phyloP scores from a whole-genome alignment of 2,888 invertebrate genomes.

The Brenthis hecate region DNA sequence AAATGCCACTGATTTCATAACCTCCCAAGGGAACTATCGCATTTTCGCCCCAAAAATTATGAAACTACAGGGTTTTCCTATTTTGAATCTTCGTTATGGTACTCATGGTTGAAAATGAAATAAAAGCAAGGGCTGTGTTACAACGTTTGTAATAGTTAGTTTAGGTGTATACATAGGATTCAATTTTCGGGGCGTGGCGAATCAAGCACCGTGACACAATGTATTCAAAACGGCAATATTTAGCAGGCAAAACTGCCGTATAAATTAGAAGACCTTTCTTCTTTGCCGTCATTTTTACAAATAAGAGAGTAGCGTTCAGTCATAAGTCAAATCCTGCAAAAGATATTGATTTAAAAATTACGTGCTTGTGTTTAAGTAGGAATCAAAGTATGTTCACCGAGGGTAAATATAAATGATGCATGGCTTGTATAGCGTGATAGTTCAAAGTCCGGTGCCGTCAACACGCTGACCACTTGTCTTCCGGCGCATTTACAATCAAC shows the following conservation, averaged over 20 bases:
- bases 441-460: slow-evolving; percentile 73
- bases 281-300: slow-evolving; percentile 61
- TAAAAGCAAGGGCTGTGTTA: slow-evolving; percentile 42
- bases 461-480: slow-evolving; percentile 56
- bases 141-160: slow-evolving; percentile 58
- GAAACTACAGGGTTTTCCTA: slow-evolving; percentile 40
- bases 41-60: slow-evolving; percentile 75
- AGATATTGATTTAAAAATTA: slow-evolving; percentile 71
- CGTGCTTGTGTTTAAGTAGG: slow-evolving; percentile 71
- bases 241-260: slow-evolving; percentile 71
- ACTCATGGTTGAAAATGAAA: slow-evolving; percentile 27
- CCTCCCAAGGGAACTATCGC: slow-evolving; percentile 81
- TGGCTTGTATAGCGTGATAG: slow-evolving; percentile 84
- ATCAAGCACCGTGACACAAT: slow-evolving; percentile 80
- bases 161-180: slow-evolving; percentile 76
- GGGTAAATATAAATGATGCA: slow-evolving; percentile 82
- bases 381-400: slow-evolving; percentile 81
- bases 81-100: slow-evolving; percentile 46
- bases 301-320: slow-evolving; percentile 59
- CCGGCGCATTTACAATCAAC: slow-evolving; percentile 58
- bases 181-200: slow-evolving; percentile 82
- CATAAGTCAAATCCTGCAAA: slow-evolving; percentile 49
- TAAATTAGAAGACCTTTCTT: slow-evolving; percentile 73
- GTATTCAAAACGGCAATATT: slow-evolving; percentile 81
- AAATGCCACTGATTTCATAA: slow-evolving; percentile 87